Base-by-base conservation (phyloP, 53 echinoderm and acorn worm species). In the Paracentrotus lividus region DNA sequence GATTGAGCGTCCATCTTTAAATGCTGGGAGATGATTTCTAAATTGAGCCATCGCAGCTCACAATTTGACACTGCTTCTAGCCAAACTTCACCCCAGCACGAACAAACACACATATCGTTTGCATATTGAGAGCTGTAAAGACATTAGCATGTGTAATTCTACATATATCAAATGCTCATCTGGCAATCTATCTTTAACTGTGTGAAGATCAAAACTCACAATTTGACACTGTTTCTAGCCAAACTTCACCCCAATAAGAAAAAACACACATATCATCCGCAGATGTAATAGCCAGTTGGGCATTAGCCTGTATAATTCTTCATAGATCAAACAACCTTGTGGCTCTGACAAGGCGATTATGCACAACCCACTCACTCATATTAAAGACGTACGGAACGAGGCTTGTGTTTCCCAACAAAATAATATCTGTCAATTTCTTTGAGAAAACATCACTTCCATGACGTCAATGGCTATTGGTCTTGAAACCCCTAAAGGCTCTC, bases 11-110 rank as follows among this genome's bases (percentile, higher is more conserved):
- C 31, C 85, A 49, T 85, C 85, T 49, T 85, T 26, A 36, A 85
- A 12, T 9, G 85, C 85, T 85, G 14, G 47, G 27, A 85, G 85
- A 85, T 85, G 47, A 49, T 51, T 85, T 47, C 85, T 49, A 85
- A 85, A 47, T 85, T 47, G 85, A 51, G 47, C 51, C 49, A 51
- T 49, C 51, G 47, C 29, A 20, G 12, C 31, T 85, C 32, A 72
- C 36, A 72, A 40, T 72, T 72, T 72, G 72, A 32, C 72, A 72
- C 72, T 8, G 72, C 72, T 72, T 72, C 40, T 5, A 72, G 72
- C 40, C 16, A 40, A 72, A 72, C 72, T 72, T 72, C 72, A 40
- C 72, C 72, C 72, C 72, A 36, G 40, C 72, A 40, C 40, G 40
- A 20, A 40, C 72, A 72, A 72, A 72, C 40, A 72, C 36, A 20